A percentile compares a stretch with the other conserved stretches of the same genome.
Evolutionary conservation across 1,140 invertebrate species (phyloP).

Genomic region (honey bee (Apis mellifera)): DNA sequence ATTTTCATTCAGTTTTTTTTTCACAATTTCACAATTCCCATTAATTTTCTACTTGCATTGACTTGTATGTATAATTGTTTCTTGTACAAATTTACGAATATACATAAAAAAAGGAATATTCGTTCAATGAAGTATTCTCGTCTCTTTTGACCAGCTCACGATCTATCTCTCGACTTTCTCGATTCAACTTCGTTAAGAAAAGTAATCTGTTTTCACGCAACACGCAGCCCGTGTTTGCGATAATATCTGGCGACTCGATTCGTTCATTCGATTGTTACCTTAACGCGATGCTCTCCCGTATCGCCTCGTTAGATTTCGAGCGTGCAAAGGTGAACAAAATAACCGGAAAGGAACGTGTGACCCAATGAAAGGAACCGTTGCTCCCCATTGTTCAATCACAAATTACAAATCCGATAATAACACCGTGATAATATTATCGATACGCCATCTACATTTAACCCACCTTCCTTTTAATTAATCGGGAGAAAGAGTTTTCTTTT

Average conservation of each 20-base stretch:
- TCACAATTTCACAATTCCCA: no score
- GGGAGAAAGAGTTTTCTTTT: fast-evolving
- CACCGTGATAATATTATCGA: not conserved
- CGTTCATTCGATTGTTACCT: slow-evolving; percentile 34
- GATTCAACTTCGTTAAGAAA: slow-evolving; percentile 40
- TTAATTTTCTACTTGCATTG: not conserved
- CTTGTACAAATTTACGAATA: not conserved
- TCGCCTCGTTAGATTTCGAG: slow-evolving; percentile 1
- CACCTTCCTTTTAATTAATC: no score
- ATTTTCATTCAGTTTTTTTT: not conserved
- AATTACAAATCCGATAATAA: slow-evolving; percentile 2
- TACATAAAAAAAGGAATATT: not conserved
- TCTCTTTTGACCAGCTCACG: not conserved
- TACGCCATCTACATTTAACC: no score
- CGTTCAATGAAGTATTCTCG: slow-evolving; percentile 5
- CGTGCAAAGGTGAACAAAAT: slow-evolving; percentile 21
- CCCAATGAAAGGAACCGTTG: slow-evolving; percentile 6
- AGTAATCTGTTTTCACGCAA: slow-evolving; percentile 37
- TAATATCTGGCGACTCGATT: slow-evolving; percentile 41
- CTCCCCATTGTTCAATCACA: not conserved
- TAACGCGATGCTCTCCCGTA: not conserved
- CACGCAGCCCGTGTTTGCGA: slow-evolving; percentile 12
- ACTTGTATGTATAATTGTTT: not conserved
- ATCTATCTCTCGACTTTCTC: slow-evolving; percentile 18
- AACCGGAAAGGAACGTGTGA: slow-evolving; percentile 27